phyloP scores from a whole-genome alignment of 2,113 vertebrate species.

The Grallaria varia region DNA sequence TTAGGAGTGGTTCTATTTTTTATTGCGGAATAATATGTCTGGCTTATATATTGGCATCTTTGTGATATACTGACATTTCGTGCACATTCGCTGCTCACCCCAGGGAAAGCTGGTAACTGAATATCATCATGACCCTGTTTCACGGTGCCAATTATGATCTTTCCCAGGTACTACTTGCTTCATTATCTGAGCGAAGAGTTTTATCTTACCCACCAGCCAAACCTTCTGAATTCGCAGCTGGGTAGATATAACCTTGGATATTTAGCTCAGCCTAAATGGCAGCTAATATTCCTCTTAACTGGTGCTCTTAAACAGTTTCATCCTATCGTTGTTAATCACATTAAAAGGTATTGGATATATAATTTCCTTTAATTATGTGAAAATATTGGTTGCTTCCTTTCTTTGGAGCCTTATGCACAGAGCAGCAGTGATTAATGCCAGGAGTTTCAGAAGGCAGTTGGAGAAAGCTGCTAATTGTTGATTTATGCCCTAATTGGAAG shows the following conservation, averaged over 20 bases:
- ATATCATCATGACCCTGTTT: neutral
- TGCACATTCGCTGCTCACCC: neutral
- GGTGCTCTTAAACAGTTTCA: slow-evolving; percentile 24
- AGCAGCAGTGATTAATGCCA: neutral
- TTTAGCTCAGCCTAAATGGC: slow-evolving; percentile 25
- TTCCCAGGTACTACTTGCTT: neutral
- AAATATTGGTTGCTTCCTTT: slow-evolving; percentile 61
- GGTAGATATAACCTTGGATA: slow-evolving; percentile 8
- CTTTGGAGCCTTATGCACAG: neutral
- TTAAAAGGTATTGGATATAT: slow-evolving; percentile 63
- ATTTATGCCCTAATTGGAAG: slow-evolving; percentile 1
- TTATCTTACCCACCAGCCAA: neutral
- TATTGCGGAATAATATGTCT: neutral
- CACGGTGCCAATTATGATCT: neutral
- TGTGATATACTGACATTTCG: neutral
- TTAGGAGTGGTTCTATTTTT: neutral
- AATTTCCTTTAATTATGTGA: slow-evolving; percentile 67
- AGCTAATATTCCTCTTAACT: slow-evolving; percentile 41
- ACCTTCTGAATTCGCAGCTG: neutral
- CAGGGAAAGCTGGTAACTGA: neutral
- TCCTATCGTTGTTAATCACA: slow-evolving; percentile 55
- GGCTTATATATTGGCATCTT: neutral
- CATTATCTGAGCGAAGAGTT: neutral
- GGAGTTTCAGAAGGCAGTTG: neutral
- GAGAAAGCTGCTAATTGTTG: neutral